Percentiles rank a stretch among this genome's conserved stretches.
phyloP scores from a whole-genome alignment of 2,888 invertebrate genomes.

The Dryococelus australis region DNA sequence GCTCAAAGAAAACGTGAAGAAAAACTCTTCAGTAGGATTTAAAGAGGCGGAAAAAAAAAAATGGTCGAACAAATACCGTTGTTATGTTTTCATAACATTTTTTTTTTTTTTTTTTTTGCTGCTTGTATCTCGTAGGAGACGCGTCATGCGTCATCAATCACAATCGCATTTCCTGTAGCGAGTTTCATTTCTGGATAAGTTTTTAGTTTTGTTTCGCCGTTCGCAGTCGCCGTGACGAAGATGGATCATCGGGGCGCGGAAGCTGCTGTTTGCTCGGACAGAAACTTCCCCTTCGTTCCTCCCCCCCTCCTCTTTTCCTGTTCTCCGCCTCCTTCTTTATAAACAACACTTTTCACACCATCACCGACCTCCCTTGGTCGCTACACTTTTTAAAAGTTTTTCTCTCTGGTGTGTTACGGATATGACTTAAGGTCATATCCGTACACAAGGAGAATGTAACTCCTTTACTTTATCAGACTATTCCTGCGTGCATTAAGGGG shows the following conservation, averaged over 20 bases:
- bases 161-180: neutral
- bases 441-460: too few species aligned
- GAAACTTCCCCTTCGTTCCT: neutral
- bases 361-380: too few species aligned
- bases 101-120: neutral
- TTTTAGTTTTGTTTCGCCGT: conserved; percentile 11
- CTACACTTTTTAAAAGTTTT: too few species aligned
- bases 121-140: neutral
- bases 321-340: neutral
- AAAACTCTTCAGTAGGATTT: neutral
- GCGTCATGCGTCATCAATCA: conserved; percentile 10
- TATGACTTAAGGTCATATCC: too few species aligned
- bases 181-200: neutral
- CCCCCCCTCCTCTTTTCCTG: neutral
- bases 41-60: neutral
- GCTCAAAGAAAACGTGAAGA: neutral
- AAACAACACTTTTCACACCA: too few species aligned
- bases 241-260: neutral
- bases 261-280: conserved; percentile 4
- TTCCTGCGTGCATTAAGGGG: too few species aligned
- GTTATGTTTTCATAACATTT: conserved; percentile 9
- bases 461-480: too few species aligned
- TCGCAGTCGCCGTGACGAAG: conserved; percentile 7
- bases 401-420: too few species aligned
- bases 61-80: neutral